phyloP scores from a whole-genome alignment of 2,888 invertebrate genomes.

The Aphodius granarius region DNA sequence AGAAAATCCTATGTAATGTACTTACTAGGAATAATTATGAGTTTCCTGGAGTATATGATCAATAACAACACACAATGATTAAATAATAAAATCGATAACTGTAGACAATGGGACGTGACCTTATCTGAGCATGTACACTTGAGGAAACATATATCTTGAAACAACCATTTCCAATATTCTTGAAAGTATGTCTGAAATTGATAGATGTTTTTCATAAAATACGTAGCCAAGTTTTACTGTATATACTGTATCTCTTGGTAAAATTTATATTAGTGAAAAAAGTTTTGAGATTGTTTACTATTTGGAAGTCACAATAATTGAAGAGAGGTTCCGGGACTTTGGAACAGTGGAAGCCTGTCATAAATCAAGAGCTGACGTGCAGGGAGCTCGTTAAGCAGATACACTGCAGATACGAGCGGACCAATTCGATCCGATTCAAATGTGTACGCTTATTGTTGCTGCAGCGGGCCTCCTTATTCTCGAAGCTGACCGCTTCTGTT shows the following conservation, averaged over 20 bases:
- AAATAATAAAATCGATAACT: neutral
- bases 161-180: too few species aligned
- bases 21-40: neutral
- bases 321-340: neutral
- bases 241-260: too few species aligned
- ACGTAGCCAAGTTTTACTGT: too few species aligned
- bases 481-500: neutral
- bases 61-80: neutral
- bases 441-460: neutral
- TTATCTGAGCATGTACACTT: neutral
- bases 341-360: neutral
- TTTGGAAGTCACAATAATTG: neutral
- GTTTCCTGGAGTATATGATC: neutral
- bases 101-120: neutral
- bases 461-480: neutral
- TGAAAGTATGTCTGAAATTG: too few species aligned
- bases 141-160: too few species aligned
- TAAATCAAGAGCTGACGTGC: neutral
- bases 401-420: neutral
- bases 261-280: too few species aligned
- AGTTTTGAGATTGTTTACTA: too few species aligned
- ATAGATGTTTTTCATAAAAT: too few species aligned
- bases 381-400: neutral
- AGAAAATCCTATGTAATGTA: neutral
- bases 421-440: neutral